Evolutionary conservation across 2,888 invertebrate species (phyloP), one percentile per base, ranked within the genome.

Genomic region (Noctua comes): DNA sequence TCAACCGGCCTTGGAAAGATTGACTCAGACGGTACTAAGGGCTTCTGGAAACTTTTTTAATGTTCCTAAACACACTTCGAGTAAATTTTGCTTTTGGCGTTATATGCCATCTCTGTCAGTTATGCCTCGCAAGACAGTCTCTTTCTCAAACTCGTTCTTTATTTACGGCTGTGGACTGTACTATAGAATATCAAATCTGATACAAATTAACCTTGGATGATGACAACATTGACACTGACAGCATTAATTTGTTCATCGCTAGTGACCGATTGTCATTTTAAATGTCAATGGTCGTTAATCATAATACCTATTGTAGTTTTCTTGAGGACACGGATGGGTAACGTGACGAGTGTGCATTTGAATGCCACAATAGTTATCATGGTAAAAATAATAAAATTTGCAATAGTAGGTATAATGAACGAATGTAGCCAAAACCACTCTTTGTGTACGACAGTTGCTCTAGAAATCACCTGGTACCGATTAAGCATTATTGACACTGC

Each of bases 1-100:
- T 87, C 91, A 91, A 90, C 91, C 90, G 88, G 88, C 88, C 90
- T 89, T 85, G 77, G 82, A 88, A 87, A 87, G 90, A 89, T 90
- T 89, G 86, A 88, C 86, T 82, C 80, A 68, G 70, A 27, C 68
- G 68, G 65, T 87, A 88, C 88, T 68, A 86, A 54, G 72, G 73
- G 75, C 70, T 74, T 54, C 31, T n/a, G 8, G 51, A 24, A 65
- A 72, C 31, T 65, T 65, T 82, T 69, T 73, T 71, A 51, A 51
- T 57, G 24, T 77, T 66, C 18, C 18, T 4, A 64, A 36, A 36
- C 62, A 62, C 18, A 62, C 8, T 62, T 62, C 62, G 31, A 62
- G 62, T 62, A 18, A 31, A 8, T 62, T 31, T 62, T 2, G 27
- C 59, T 27, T 10, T 31, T 18, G 62, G 18, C 2, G 31, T 31